Percentiles rank a stretch among this genome's conserved stretches.
These are phyloP conservation scores for Cairina moschata DNA, from an alignment of 2,113 vertebrate genomes.

Conservation along the genomic window DNA sequence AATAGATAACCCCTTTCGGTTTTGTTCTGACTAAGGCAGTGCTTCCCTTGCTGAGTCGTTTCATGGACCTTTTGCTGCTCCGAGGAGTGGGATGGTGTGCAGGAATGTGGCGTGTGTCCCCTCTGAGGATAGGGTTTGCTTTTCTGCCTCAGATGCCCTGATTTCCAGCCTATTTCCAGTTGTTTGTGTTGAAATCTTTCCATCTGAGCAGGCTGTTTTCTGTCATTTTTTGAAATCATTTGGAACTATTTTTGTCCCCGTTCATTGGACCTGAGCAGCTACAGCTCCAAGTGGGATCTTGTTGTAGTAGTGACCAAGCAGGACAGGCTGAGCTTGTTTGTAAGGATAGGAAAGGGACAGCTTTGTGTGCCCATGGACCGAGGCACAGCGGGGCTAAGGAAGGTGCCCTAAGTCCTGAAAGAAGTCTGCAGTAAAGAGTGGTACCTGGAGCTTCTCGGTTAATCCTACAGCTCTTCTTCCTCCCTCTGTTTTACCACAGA, in stretches of 20 bases:
- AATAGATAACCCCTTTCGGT: slow-evolving; percentile 9
- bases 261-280: background rate
- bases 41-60: background rate
- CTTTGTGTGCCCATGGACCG: background rate
- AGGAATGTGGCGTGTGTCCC: background rate
- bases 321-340: background rate
- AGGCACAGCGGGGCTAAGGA: background rate
- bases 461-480: background rate
- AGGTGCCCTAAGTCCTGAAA: background rate
- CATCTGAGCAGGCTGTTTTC: background rate
- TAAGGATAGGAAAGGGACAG: background rate
- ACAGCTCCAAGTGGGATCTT: background rate
- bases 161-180: background rate
- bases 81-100: background rate
- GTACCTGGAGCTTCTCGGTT: background rate
- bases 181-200: background rate
- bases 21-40: background rate
- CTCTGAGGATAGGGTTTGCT: background rate
- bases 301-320: background rate
- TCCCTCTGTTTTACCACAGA: background rate
- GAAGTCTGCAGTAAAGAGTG: background rate
- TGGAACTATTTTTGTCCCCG: rapidly evolving
- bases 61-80: background rate
- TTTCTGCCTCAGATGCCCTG: background rate
- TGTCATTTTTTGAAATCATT: background rate